Evolutionary conservation across 2,797 vertebrate genomes (phyloP), one percentile per base, ranked within the genome.

Genomic region (Muscicapa striata): DNA sequence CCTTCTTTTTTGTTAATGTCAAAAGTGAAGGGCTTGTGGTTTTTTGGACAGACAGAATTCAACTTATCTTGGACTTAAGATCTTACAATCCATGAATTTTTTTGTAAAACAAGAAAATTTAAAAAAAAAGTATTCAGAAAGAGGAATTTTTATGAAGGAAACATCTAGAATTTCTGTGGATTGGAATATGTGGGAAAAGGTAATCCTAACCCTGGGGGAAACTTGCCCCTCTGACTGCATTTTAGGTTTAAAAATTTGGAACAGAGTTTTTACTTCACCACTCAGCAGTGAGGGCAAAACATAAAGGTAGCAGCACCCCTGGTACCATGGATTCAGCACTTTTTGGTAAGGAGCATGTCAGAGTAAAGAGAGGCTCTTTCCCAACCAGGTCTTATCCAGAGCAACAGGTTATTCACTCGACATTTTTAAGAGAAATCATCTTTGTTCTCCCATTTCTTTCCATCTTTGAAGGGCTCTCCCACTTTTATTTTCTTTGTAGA

Each of bases 11-110:
- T 51, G 2, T 87, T 77, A 34, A 83, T 6, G 7, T 61, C 9
- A 77, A 15, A 90, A 79, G 11, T 7, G 3, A 67, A 76, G 13
- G 17, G 12, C 21, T 61, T 69, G 13, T 2, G 1, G 0, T 0
- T 6, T 41, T 92, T 48, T 87, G 5, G 22, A 79, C 40, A 64
- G 21, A 8, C 2, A 67, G 29, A 77, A 68, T 52, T 72, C n/a
- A 30, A 12, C 3, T 80, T 69, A 29, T 7, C 14, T 6, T 81
- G 11, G 20, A 46, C 14, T 51, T 68, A 30, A 63, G 5, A 59
- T 51, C 6, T 86, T 63, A 81, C 0, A 4, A 58, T 69, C 24
- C 22, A 36, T 40, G 6, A 3, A 79, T 21, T 15, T 58, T 84
- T 87, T 86, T 73, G 9, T 59, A 77, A 79, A 89, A 23, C 6